These are phyloP conservation scores for Tuta absoluta DNA, from an alignment of 2,888 invertebrate genomes.

Conservation along the genomic window DNA sequence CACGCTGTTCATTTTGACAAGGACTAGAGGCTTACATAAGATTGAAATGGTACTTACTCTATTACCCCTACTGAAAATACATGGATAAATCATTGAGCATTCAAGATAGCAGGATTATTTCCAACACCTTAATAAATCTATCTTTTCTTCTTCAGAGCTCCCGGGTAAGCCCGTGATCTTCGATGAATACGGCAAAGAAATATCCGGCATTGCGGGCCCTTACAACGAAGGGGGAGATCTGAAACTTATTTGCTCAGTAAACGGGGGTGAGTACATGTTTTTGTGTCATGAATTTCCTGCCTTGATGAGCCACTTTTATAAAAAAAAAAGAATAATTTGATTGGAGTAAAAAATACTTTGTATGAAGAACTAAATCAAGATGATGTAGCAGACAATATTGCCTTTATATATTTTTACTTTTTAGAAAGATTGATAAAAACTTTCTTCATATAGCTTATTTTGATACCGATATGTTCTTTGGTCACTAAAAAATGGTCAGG, in stretches of 20 bases:
- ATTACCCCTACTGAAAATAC: not conserved
- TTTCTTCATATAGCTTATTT: too few species aligned
- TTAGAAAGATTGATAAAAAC: too few species aligned
- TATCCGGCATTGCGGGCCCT: conserved; percentile 84
- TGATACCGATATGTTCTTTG: not conserved
- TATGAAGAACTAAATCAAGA: conserved; percentile 36
- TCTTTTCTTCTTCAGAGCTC: conserved; percentile 81
- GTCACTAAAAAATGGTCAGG: not conserved
- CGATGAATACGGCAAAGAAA: conserved; percentile 85
- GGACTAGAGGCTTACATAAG: not conserved
- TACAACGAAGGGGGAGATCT: conserved; percentile 88
- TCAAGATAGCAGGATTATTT: conserved; percentile 6
- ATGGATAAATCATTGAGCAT: conserved; percentile 14
- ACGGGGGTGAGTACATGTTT: conserved; percentile 82
- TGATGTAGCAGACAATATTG: conserved; percentile 28
- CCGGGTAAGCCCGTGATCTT: conserved; percentile 87
- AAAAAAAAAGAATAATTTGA: conserved; percentile 37
- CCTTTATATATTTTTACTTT: not conserved
- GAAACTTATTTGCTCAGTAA: conserved; percentile 87
- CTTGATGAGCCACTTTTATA: conserved; percentile 32
- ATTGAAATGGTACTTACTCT: not conserved
- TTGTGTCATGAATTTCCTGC: conserved; percentile 33
- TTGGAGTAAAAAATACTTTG: conserved; percentile 33
- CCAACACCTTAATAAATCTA: conserved; percentile 31
- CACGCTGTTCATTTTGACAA: not conserved